A percentile compares a stretch with the other conserved stretches of the same genome.
Conservation (phyloP, 2,797 vertebrate species). For the Allobates femoralis region DNA sequence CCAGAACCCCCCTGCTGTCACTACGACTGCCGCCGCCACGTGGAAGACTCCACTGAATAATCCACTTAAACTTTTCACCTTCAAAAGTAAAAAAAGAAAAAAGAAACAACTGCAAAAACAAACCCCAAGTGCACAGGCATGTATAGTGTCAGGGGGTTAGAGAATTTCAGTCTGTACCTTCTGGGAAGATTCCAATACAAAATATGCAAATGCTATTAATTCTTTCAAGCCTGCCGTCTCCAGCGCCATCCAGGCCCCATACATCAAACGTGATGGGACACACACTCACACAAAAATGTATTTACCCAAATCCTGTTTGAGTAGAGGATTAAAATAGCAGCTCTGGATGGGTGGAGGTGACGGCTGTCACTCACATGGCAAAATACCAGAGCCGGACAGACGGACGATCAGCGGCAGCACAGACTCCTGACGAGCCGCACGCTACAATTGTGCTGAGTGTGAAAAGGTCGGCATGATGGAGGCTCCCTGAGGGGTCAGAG, state of each 20-base stretch:
- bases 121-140: constrained; percentile 5
- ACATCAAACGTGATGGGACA: constrained; percentile 69
- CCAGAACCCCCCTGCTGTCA: neutral
- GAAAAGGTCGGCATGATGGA: too few species aligned
- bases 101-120: constrained; percentile 52
- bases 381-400: constrained; percentile 26
- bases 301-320: constrained; percentile 58
- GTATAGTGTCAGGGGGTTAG: constrained; percentile 10
- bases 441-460: too few species aligned
- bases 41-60: constrained; percentile 63
- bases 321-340: constrained; percentile 48
- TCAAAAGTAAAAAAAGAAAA: constrained; percentile 65
- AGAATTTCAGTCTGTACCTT: constrained; percentile 59
- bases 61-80: constrained; percentile 77
- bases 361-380: constrained; percentile 28
- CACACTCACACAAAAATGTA: constrained; percentile 52
- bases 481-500: too few species aligned
- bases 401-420: neutral
- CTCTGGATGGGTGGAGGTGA: constrained; percentile 39
- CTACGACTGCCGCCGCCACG: neutral
- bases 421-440: neutral
- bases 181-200: constrained; percentile 70
- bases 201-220: constrained; percentile 73
- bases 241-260: constrained; percentile 62
- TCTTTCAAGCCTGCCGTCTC: constrained; percentile 66